Evolutionary conservation across 2,797 vertebrate genomes (phyloP), one percentile per base, ranked within the genome.

Genomic region (Coccyzus lansbergi): DNA sequence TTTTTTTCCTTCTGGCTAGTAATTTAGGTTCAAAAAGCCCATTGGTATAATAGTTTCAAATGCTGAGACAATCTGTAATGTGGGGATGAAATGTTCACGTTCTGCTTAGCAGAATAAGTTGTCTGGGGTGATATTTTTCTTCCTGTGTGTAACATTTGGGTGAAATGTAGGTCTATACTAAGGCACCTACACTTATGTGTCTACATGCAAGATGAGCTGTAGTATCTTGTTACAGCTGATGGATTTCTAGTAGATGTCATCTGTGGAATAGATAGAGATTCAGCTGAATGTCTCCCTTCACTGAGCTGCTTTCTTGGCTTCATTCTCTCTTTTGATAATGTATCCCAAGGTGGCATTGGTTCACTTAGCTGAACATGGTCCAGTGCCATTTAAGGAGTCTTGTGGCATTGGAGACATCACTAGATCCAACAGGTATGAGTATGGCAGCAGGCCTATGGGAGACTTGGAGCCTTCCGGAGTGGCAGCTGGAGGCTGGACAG

Each of bases 201-300:
- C 48, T 44, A 12, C 33, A 7, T 29, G n/a, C 31, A 69, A 21
- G 26, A 2, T 0, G 4, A 71, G 18, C 15, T 79, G 22, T 36
- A 1, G 21, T 31, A 42, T 55, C 12, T 52, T 1, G 0, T 71
- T 78, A 18, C 0, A 1, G 49, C n/a, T 58, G 21, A 29, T 29
- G 38, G 52, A 65, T 22, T 24, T 58, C 5, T 18, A 36, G 21
- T 55, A 83, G 34, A 34, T 42, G 44, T 11, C 6, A 1, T 42
- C 53, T 34, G 13, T 60, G 67, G 26, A 75, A 78, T 15, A 20
- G 22, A 15, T 19, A 68, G 44, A 75, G 22, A 36, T 76, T 60
- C 19, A 60, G 8, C 36, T 62, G 15, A 31, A 29, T 10, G 19
- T 70, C 77, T 9, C 6, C 16, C 16, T 59, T 70, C 11, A 26